A percentile compares a stretch with the other conserved stretches of the same genome.
Evolutionary conservation across 2,797 vertebrate species (phyloP).

Genomic region (Chromobotia macracanthus): DNA sequence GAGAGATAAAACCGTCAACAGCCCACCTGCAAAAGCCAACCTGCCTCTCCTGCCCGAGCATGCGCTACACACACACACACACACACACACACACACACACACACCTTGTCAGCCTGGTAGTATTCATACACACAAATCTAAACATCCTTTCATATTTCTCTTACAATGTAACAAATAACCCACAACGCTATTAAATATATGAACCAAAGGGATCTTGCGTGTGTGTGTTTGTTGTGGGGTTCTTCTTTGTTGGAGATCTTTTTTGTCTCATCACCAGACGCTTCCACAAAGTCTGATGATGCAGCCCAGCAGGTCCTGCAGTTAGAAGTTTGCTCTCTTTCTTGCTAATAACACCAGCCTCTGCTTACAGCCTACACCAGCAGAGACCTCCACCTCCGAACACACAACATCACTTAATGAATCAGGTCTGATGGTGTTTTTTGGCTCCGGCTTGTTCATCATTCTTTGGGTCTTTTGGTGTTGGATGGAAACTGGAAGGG

Average conservation of each 20-base stretch:
- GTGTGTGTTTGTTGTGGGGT: not conserved
- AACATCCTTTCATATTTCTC: not conserved
- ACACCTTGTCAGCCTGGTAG: not conserved
- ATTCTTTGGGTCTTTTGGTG: not conserved
- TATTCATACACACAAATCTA: not conserved
- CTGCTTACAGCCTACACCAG: not conserved
- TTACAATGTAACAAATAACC: not conserved
- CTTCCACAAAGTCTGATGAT: slow-evolving; percentile 10
- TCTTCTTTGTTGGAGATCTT: not conserved
- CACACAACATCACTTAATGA: no score
- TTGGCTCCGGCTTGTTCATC: slow-evolving; percentile 3
- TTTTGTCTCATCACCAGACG: slow-evolving; percentile 3
- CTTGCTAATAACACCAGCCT: no score
- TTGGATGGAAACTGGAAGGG: no score
- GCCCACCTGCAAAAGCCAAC: slow-evolving; percentile 68
- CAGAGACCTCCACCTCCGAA: slow-evolving; percentile 35
- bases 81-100: no score
- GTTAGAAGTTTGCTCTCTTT: slow-evolving; percentile 15
- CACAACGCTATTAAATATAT: not conserved
- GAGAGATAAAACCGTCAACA: slow-evolving; percentile 73
- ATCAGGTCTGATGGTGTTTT: slow-evolving; percentile 4
- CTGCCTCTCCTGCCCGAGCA: slow-evolving; percentile 44
- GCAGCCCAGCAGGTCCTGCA: slow-evolving; percentile 11
- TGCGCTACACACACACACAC: not conserved
- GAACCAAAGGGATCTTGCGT: not conserved